Evolutionary conservation across 2,888 invertebrate species (phyloP), one percentile per base, ranked within the genome.

Genomic region (Physocephala rufipes): DNA sequence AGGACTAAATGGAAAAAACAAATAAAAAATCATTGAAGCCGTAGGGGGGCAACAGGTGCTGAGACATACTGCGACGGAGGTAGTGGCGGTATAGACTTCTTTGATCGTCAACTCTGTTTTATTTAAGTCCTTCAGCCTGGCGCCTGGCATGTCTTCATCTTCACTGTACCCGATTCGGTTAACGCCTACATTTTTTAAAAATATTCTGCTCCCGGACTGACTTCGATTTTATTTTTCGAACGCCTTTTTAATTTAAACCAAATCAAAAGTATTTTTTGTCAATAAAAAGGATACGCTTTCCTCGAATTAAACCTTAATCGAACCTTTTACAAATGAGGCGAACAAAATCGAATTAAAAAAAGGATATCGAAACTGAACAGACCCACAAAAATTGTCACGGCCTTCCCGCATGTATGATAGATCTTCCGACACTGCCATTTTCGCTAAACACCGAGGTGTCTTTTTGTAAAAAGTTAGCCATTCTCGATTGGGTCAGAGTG

Each of bases 231-330:
- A 26, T 2, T 55, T 55, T 21, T 55, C 9, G 3, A 24, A 24
- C n/a, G 24, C 5, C 12, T 24, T 7, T 7, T 1, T n/a, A 21
- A 24, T 55, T 19, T 3, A 15, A 15, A 19, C 66, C 4, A 36
- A 36, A 36, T 7, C 4, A 36, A 36, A 36, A 36, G 4, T 9
- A 36, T 12, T 9, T 21, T 19, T 26, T 24, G 53, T 13, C 30
- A 65, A 49, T 28, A 64, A 49, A 65, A 58, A 58, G 15, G 43
- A 24, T 15, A 21, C 19, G 16, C 30, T 62, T 62, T 62, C 43
- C 43, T 24, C 19, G 2, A n/a, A 5, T 36, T 43, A 45, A 62
- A 62, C 62, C 62, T 62, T 62, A 24, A 62, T 21, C 36, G 43
- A 43, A 24, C 19, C 12, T 21, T 43, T 45, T 15, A 43, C 24